Evolutionary conservation across 2,113 vertebrate species (phyloP).

Genomic region (Bagarius yarrelli): DNA sequence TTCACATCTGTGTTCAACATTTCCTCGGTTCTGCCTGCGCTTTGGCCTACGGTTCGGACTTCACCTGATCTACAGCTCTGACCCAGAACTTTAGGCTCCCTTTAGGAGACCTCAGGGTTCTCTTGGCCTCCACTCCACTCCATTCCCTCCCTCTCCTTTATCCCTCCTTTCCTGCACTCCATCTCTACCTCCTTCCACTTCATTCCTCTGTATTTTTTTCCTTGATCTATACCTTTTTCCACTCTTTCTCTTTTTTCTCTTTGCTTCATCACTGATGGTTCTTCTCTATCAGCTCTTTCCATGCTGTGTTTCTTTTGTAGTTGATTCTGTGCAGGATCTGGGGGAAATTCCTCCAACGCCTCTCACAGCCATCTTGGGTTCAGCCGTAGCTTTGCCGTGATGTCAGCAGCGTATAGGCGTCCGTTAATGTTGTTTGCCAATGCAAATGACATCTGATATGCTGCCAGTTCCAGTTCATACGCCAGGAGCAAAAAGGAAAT

Average conservation of each 20-base stretch:
- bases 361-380: background rate
- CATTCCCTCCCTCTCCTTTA: too few relatives aligned
- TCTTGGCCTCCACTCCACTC: too few relatives aligned
- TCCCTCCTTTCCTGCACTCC: too few relatives aligned
- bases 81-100: conserved; percentile 42
- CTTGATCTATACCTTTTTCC: too few relatives aligned
- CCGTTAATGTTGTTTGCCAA: conserved; percentile 55
- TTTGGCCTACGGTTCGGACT: conserved; percentile 27
- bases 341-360: background rate
- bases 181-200: too few relatives aligned
- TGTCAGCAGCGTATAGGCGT: conserved; percentile 42
- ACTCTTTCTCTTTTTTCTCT: too few relatives aligned
- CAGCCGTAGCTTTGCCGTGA: background rate
- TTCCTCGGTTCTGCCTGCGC: background rate
- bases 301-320: background rate
- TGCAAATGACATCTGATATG: conserved; percentile 57
- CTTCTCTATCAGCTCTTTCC: background rate
- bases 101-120: conserved; percentile 35
- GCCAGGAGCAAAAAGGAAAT: conserved; percentile 59
- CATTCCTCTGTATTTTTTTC: too few relatives aligned
- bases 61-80: conserved; percentile 43
- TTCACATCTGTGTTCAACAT: background rate
- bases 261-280: background rate
- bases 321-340: background rate
- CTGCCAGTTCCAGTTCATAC: conserved; percentile 47